Conservation (phyloP, 2,797 vertebrate genomes). For the Heteromormyrus szaboi region DNA sequence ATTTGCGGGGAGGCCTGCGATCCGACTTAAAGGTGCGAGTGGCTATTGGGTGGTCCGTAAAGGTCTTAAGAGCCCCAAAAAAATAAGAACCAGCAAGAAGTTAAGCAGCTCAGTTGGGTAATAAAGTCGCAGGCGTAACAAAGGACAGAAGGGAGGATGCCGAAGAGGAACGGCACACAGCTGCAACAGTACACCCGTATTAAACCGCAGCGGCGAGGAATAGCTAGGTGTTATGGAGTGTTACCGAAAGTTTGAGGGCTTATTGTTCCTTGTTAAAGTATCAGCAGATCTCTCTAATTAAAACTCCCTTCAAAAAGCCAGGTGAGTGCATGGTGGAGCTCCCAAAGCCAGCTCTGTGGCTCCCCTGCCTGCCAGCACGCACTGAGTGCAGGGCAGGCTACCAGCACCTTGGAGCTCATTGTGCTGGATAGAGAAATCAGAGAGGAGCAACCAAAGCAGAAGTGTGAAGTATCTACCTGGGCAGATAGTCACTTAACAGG, state of each 20-base stretch:
- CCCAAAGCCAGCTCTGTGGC: neutral
- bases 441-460: neutral
- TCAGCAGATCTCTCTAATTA: neutral
- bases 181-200: constrained; percentile 2
- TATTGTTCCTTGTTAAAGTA: neutral
- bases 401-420: neutral
- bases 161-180: constrained; percentile 19
- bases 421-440: neutral
- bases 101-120: constrained; percentile 32
- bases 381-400: neutral
- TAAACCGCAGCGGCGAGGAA: neutral
- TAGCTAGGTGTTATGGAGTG: neutral
- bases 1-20: constrained; percentile 34
- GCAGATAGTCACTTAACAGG: neutral
- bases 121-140: constrained; percentile 33
- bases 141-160: constrained; percentile 16
- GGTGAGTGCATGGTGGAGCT: neutral
- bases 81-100: constrained; percentile 19
- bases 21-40: constrained; percentile 28
- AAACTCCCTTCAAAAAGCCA: neutral
- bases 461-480: neutral
- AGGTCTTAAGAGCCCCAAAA: constrained; percentile 10
- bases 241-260: neutral
- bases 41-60: constrained; percentile 33
- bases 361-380: neutral